A percentile compares a stretch with the other conserved stretches of the same genome.
phyloP scores from a whole-genome alignment of 2,888 invertebrate genomes.

The Calameuta pallipes region DNA sequence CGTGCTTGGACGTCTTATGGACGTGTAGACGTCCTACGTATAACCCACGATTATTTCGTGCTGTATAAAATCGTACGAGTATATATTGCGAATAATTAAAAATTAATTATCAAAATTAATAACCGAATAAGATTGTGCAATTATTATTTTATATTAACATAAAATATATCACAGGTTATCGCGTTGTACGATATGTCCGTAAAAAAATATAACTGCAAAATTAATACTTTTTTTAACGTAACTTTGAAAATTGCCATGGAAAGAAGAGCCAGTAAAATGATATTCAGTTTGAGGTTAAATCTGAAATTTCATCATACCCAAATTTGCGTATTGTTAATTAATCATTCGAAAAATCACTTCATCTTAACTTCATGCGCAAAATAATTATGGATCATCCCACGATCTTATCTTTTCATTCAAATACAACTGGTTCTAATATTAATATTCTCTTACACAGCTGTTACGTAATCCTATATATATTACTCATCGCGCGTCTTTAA shows the following conservation, averaged over 20 bases:
- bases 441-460: neutral
- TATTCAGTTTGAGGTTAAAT: neutral
- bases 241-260: neutral
- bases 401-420: neutral
- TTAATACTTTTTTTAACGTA: neutral
- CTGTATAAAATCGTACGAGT: neutral
- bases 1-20: too few relatives aligned
- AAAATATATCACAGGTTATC: neutral
- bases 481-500: neutral
- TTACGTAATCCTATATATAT: neutral
- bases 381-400: neutral
- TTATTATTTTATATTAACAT: neutral
- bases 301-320: neutral
- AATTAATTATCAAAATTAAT: neutral
- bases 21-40: neutral
- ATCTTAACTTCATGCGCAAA: neutral
- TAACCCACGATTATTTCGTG: neutral
- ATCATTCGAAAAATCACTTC: neutral
- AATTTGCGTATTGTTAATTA: neutral
- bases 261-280: neutral
- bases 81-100: neutral
- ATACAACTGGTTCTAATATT: neutral
- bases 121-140: neutral
- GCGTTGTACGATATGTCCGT: neutral
- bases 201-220: neutral